These are phyloP conservation scores for Tadarida brasiliensis DNA, from an alignment of 2,797 vertebrate species.

Conservation along the genomic window DNA sequence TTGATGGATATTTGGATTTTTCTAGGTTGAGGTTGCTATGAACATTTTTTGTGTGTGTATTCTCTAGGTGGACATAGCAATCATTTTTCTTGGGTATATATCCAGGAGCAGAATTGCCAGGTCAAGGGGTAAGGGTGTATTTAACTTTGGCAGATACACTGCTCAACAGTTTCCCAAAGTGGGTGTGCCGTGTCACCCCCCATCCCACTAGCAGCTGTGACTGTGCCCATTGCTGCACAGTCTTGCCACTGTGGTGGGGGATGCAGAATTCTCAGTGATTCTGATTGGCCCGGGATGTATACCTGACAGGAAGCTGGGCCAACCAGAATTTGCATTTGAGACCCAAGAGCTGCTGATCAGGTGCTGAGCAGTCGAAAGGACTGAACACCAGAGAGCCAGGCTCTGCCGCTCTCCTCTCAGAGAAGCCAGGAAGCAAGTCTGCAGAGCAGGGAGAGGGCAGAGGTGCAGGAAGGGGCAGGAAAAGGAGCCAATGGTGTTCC, in stretches of 20 bases:
- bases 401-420: accelerated
- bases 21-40: not conserved
- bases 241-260: not conserved
- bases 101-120: not conserved
- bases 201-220: no score
- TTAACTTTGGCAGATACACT: not conserved
- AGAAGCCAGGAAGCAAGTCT: not conserved
- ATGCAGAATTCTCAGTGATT: not conserved
- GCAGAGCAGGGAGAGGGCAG: no score
- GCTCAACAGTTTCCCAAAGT: not conserved
- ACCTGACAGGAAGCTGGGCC: not conserved
- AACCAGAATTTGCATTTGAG: not conserved
- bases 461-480: not conserved
- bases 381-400: not conserved
- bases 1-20: not conserved
- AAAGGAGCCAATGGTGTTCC: not conserved
- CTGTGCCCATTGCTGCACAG: no score
- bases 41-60: not conserved
- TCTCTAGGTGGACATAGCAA: not conserved
- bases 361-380: not conserved
- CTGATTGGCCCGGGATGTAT: not conserved
- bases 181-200: accelerated
- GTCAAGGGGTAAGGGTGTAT: not conserved
- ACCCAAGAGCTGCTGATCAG: accelerated
- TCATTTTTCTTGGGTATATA: not conserved